A percentile compares a stretch with the other conserved stretches of the same genome.
Evolutionary conservation across 2,113 vertebrate genomes (phyloP).

Genomic region (Anolis sagrei): DNA sequence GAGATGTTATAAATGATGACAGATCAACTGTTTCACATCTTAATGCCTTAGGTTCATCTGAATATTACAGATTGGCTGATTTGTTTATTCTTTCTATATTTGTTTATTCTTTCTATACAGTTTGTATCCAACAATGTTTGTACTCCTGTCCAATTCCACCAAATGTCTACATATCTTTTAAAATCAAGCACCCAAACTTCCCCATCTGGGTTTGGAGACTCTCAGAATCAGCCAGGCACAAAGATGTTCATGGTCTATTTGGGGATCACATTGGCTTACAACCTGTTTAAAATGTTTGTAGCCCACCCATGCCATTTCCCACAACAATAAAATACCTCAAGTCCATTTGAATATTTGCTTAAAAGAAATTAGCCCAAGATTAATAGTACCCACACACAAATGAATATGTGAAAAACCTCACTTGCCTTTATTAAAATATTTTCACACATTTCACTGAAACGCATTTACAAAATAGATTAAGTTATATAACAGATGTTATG

Average conservation of each 20-base stretch:
- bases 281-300: background rate
- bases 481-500: conserved; percentile 57
- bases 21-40: background rate
- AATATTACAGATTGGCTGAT: background rate
- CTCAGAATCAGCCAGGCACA: background rate
- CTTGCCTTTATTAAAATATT: conserved; percentile 70
- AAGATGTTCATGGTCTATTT: too few species aligned
- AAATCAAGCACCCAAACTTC: background rate
- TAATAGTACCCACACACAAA: conserved; percentile 6
- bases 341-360: background rate
- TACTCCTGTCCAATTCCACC: background rate
- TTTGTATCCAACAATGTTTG: background rate
- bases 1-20: background rate
- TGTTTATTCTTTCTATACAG: too few species aligned
- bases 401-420: conserved; percentile 47
- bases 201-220: background rate
- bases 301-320: background rate
- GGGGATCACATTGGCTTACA: background rate
- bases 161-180: background rate
- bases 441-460: conserved; percentile 50
- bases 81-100: too few species aligned
- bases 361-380: conserved; percentile 11
- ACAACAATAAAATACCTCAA: background rate
- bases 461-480: conserved; percentile 64
- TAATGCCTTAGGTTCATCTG: background rate